Conservation (phyloP, 2,113 vertebrate species). For the Oxygymnocypris stewartii region DNA sequence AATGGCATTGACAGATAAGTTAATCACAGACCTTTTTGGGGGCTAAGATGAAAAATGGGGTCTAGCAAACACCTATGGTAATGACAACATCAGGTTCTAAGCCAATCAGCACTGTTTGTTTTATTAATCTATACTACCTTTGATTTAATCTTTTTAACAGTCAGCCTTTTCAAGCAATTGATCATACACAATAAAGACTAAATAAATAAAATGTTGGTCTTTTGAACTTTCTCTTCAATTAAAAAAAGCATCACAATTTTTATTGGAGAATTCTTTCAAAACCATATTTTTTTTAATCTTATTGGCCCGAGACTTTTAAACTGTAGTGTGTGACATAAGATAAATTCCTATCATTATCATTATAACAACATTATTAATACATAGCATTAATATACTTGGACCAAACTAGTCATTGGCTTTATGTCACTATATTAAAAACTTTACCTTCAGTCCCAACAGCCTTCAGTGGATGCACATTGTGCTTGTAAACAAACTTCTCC, state of each 20-base stretch:
- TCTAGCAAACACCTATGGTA: not conserved
- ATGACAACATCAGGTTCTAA: not conserved
- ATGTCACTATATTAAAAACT: not conserved
- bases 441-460: slow-evolving; percentile 91
- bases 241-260: not conserved
- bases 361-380: not conserved
- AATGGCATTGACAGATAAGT: not conserved
- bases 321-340: not conserved
- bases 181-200: not conserved
- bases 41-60: not conserved
- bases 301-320: not conserved
- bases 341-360: not conserved
- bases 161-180: not conserved
- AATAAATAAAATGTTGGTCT: not conserved
- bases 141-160: not conserved
- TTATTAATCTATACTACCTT: not conserved
- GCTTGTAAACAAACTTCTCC: slow-evolving; percentile 90
- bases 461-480: slow-evolving; percentile 86
- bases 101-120: not conserved
- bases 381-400: not conserved
- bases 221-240: not conserved
- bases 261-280: not conserved
- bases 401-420: not conserved
- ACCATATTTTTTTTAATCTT: not conserved
- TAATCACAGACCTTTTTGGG: not conserved